Conservation (phyloP, 2,113 vertebrate genomes). For the Cricetomys ansorgei region DNA sequence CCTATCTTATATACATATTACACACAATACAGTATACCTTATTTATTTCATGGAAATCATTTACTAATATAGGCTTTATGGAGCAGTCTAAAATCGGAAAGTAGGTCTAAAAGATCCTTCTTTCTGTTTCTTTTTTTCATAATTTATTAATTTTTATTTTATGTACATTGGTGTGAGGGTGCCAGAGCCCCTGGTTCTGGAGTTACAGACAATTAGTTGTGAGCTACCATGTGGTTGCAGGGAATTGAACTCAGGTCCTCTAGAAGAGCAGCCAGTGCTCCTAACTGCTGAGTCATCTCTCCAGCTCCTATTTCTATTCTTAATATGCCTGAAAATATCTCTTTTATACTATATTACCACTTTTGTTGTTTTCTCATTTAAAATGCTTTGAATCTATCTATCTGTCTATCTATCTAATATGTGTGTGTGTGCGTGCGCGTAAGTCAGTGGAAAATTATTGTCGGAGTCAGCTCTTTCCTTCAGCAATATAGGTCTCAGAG, state of each 20-base stretch:
- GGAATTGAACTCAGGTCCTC: too few species aligned
- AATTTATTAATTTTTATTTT: too few species aligned
- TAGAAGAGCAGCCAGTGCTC: too few species aligned
- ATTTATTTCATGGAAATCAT: neutral
- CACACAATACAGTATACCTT: neutral
- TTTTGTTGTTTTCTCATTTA: neutral
- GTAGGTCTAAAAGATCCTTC: neutral
- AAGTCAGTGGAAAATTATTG: neutral
- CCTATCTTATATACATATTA: neutral
- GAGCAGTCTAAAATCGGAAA: neutral
- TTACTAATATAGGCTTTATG: neutral
- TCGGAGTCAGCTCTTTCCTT: neutral
- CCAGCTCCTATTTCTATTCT: too few species aligned
- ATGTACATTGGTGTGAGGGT: too few species aligned
- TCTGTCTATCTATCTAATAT: neutral
- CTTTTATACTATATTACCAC: neutral
- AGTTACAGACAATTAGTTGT: too few species aligned
- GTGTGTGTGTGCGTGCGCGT: neutral
- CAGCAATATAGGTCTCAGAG: neutral
- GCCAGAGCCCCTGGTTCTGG: too few species aligned
- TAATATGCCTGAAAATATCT: neutral
- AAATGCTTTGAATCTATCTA: neutral
- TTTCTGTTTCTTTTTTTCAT: too few species aligned
- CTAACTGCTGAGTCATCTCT: too few species aligned
- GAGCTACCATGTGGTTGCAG: too few species aligned